Percentiles rank a stretch among this genome's conserved stretches.
phyloP scores from a whole-genome alignment of 2,797 vertebrate species.

The Spea hammondii region DNA sequence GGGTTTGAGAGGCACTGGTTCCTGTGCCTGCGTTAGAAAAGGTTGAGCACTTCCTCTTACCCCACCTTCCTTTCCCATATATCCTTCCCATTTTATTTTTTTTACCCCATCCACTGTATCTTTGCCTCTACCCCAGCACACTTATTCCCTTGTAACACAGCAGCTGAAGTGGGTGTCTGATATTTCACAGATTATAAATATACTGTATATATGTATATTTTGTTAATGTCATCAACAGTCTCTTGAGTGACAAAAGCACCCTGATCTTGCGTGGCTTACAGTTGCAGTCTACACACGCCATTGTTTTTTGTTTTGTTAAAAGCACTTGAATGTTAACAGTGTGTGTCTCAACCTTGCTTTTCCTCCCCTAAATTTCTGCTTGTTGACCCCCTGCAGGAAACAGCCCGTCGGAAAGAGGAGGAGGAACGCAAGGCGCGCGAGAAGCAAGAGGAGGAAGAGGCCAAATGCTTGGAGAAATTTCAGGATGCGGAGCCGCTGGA shows the following conservation, averaged over 20 bases:
- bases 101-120: slow-evolving; percentile 38
- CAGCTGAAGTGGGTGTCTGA: background rate
- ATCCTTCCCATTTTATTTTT: slow-evolving; percentile 38
- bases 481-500: slow-evolving; percentile 90
- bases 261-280: background rate
- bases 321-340: background rate
- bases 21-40: slow-evolving; percentile 41
- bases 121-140: slow-evolving; percentile 9
- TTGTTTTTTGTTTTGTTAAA: background rate
- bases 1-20: slow-evolving; percentile 34
- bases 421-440: slow-evolving; percentile 88
- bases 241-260: background rate
- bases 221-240: background rate
- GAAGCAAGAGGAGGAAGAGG: slow-evolving; percentile 90
- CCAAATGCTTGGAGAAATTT: slow-evolving; percentile 87
- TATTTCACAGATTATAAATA: background rate
- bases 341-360: background rate
- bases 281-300: background rate
- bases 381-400: slow-evolving; percentile 72
- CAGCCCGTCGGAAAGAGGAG: slow-evolving; percentile 87
- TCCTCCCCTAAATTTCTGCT: background rate
- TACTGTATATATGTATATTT: background rate
- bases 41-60: slow-evolving; percentile 39
- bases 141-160: background rate
- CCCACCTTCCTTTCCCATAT: slow-evolving; percentile 29